phyloP scores from a whole-genome alignment of 1,140 invertebrate genomes.

The Zaprionus vittiger region DNA sequence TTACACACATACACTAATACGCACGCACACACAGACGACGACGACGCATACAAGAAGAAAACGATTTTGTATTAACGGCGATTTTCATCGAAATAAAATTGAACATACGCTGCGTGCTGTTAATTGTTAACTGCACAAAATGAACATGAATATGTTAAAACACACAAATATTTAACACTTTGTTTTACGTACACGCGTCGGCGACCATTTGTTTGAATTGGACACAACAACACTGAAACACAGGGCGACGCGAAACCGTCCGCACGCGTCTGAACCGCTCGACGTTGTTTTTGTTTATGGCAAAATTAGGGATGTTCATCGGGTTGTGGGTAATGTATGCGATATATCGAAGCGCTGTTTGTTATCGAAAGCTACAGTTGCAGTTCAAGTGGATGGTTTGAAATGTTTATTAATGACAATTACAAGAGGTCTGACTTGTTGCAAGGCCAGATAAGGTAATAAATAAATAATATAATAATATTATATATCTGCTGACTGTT shows the following conservation, averaged over 20 bases:
- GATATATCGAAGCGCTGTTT: conserved; percentile 9
- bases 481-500: neutral
- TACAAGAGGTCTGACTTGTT: neutral
- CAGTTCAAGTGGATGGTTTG: neutral
- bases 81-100: conserved; percentile 18
- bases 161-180: conserved; percentile 34
- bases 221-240: conserved; percentile 22
- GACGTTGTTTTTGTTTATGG: conserved; percentile 52
- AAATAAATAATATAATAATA: neutral
- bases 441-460: neutral
- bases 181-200: conserved; percentile 36
- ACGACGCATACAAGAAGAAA: conserved; percentile 13
- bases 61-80: conserved; percentile 36
- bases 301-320: conserved; percentile 38
- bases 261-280: conserved; percentile 40
- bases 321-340: neutral
- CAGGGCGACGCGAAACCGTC: conserved; percentile 33
- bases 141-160: neutral
- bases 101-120: neutral
- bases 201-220: conserved; percentile 60
- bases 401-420: neutral
- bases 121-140: conserved; percentile 9
- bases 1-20: conserved; percentile 46
- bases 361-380: conserved; percentile 2
- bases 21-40: conserved; percentile 27